Conservation (phyloP, 2,797 vertebrate genomes). For the Tiaroga cobitis region DNA sequence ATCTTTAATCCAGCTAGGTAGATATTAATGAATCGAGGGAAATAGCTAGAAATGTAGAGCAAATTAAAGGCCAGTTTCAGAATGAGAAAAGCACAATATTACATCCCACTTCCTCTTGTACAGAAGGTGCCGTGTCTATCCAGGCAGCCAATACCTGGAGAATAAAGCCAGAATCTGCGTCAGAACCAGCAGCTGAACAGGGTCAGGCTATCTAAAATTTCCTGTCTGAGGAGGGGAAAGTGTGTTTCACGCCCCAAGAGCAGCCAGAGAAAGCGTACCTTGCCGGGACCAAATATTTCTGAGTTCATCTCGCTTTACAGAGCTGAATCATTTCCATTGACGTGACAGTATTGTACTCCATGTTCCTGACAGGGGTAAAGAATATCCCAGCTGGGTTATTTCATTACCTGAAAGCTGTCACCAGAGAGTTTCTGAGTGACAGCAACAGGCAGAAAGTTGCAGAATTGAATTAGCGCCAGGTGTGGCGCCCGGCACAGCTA, state of each 20-base stretch:
- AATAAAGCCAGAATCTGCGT: slow-evolving; percentile 48
- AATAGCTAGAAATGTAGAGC: neutral
- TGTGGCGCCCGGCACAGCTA: slow-evolving; percentile 4
- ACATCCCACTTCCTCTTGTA: neutral
- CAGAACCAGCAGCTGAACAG: slow-evolving; percentile 49
- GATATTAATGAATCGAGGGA: neutral
- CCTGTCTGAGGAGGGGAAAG: slow-evolving; percentile 35
- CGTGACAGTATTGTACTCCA: slow-evolving; percentile 33
- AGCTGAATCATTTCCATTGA: slow-evolving; percentile 42
- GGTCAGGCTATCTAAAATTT: slow-evolving; percentile 47
- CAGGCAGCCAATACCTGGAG: slow-evolving; percentile 41
- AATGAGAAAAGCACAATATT: neutral
- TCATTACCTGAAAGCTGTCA: slow-evolving; percentile 42
- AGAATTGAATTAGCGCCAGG: slow-evolving; percentile 21
- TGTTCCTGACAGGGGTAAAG: slow-evolving; percentile 50
- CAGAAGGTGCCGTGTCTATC: slow-evolving; percentile 3
- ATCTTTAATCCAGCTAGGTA: neutral
- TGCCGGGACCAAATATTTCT: slow-evolving; percentile 33
- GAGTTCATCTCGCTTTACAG: neutral
- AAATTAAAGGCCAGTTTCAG: slow-evolving; percentile 10
- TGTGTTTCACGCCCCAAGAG: slow-evolving; percentile 31
- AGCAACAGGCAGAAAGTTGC: slow-evolving; percentile 30
- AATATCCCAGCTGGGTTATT: slow-evolving; percentile 40
- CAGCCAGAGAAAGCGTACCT: slow-evolving; percentile 18
- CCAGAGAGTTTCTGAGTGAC: neutral